These are phyloP conservation scores for Lampropteryx suffumata DNA, from an alignment of 2,888 invertebrate genomes.

Conservation along the genomic window DNA sequence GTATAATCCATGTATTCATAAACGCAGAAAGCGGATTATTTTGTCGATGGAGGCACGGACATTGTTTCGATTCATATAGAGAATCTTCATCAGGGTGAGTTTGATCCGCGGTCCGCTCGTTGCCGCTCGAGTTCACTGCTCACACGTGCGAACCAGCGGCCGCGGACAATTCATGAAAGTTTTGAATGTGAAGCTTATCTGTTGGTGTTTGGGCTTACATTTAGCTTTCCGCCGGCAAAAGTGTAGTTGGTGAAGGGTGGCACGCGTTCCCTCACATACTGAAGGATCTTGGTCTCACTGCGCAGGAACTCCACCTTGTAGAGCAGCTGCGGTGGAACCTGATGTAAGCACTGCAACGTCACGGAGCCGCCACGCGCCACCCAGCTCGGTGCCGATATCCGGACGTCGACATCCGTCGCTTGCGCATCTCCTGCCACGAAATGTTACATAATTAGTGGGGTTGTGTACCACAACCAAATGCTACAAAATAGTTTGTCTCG, in stretches of 20 bases:
- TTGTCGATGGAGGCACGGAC: too few species aligned
- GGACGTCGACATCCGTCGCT: conserved; percentile 84
- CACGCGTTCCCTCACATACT: conserved; percentile 89
- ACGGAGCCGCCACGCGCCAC: conserved; percentile 89
- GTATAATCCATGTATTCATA: too few species aligned
- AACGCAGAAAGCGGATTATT: too few species aligned
- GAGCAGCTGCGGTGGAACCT: conserved; percentile 87
- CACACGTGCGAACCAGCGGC: too few species aligned
- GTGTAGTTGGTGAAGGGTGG: conserved; percentile 87
- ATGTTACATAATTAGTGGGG: background rate
- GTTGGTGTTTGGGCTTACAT: conserved; percentile 87
- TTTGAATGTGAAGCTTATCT: too few species aligned
- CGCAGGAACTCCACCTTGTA: conserved; percentile 87
- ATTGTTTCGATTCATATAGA: too few species aligned
- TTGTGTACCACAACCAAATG: too few species aligned
- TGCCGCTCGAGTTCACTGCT: too few species aligned
- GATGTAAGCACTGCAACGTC: conserved; percentile 88
- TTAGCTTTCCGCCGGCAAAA: conserved; percentile 86
- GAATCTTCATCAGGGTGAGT: too few species aligned
- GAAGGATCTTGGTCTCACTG: conserved; percentile 86
- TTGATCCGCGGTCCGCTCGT: too few species aligned
- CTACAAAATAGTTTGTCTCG: too few species aligned
- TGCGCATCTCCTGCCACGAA: conserved; percentile 59
- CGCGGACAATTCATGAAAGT: too few species aligned
- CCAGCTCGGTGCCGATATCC: conserved; percentile 87